Percentiles rank a stretch among this genome's conserved stretches.
Conservation (phyloP, 2,113 vertebrate species). For the Alexandromys fortis region DNA sequence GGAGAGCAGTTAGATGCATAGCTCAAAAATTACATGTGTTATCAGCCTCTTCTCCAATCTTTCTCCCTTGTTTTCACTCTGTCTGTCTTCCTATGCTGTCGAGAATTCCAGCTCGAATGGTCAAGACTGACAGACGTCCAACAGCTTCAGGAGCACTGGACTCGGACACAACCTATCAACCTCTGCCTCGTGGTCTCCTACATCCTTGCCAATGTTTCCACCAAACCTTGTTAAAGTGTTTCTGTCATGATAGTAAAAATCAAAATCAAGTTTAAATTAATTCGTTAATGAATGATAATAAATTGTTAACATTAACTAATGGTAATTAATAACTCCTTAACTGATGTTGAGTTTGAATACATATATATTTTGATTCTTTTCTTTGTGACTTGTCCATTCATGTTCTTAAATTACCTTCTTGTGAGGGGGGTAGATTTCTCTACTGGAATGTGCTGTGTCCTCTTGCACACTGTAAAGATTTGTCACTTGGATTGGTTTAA, state of each 20-base stretch:
- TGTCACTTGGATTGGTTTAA: too few relatives aligned
- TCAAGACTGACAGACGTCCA: not conserved
- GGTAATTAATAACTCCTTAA: not conserved
- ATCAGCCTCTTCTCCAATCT: not conserved
- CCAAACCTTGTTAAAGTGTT: not conserved
- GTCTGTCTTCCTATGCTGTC: not conserved
- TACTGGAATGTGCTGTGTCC: not conserved
- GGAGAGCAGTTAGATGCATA: not conserved
- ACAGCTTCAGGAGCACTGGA: not conserved
- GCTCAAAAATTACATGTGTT: not conserved
- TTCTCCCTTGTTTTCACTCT: not conserved
- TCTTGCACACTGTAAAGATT: too few relatives aligned
- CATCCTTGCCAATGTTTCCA: not conserved
- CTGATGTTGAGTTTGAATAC: not conserved
- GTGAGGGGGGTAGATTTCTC: not conserved
- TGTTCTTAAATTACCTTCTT: not conserved
- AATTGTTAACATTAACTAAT: not conserved
- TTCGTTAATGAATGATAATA: not conserved
- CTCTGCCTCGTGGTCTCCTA: not conserved
- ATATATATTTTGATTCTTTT: not conserved
- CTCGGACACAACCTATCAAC: not conserved
- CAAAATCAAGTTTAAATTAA: slow-evolving; percentile 27
- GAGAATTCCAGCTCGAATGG: not conserved
- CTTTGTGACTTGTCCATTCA: slow-evolving; percentile 19
- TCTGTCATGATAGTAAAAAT: not conserved